Percentiles rank a stretch among this genome's conserved stretches.
Evolutionary conservation across 2,797 vertebrate species (phyloP).

Genomic region (Paramormyrops hopkinsi): DNA sequence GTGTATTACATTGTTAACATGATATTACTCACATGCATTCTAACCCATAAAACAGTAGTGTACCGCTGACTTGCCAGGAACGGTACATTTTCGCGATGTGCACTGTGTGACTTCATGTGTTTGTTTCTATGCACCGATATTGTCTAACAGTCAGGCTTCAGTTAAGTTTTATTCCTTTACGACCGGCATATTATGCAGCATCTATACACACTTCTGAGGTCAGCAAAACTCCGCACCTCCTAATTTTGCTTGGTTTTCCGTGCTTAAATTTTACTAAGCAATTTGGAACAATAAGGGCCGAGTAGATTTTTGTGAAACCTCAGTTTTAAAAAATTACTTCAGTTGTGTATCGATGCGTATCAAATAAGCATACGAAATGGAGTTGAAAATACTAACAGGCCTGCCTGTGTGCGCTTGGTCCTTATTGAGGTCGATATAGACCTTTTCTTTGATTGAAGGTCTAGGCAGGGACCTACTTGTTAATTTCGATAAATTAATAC

Average conservation of each 20-base stretch:
- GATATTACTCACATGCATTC: background rate
- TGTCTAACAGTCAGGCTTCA: background rate
- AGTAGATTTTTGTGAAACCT: background rate
- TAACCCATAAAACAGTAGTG: slow-evolving; percentile 24
- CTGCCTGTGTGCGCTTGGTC: background rate
- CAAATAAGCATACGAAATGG: background rate
- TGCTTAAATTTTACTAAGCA: background rate
- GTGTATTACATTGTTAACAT: slow-evolving; percentile 39
- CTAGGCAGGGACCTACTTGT: background rate
- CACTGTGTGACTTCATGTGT: background rate
- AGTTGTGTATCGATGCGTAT: background rate
- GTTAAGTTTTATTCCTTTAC: background rate
- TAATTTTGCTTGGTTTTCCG: background rate
- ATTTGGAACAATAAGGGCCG: background rate
- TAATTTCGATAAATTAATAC: slow-evolving; percentile 5
- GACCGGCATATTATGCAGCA: background rate
- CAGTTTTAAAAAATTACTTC: background rate
- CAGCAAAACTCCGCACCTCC: background rate
- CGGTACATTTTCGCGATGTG: slow-evolving; percentile 20
- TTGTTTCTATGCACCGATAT: background rate
- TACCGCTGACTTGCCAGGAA: slow-evolving; percentile 21
- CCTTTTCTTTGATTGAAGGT: background rate
- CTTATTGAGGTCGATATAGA: background rate
- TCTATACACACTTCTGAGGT: background rate
- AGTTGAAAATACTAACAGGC: background rate